These are phyloP conservation scores for Diachasmimorpha longicaudata DNA, from an alignment of 1,140 invertebrate genomes.

Conservation along the genomic window DNA sequence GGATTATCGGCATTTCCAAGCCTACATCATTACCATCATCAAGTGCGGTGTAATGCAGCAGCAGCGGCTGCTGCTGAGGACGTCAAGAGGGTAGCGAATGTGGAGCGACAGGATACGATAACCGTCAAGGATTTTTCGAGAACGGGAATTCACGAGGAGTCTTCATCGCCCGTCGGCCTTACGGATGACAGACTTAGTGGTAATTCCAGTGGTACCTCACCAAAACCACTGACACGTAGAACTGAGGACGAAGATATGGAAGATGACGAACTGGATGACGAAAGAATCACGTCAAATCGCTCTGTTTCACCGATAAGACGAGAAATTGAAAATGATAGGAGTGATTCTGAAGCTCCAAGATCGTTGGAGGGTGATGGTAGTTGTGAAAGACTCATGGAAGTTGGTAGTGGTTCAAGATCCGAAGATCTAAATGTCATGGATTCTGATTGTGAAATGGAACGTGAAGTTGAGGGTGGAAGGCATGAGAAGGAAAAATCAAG, in stretches of 20 bases:
- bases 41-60: constrained; percentile 11
- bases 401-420: constrained; percentile 52
- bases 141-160: constrained; percentile 46
- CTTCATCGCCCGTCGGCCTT: constrained; percentile 44
- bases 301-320: constrained; percentile 49
- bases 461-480: constrained; percentile 40
- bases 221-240: constrained; percentile 8
- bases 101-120: constrained; percentile 44
- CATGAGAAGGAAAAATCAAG: constrained; percentile 57
- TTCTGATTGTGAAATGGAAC: constrained; percentile 56
- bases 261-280: constrained; percentile 39
- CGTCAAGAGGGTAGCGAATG: background rate
- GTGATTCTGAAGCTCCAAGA: constrained; percentile 55
- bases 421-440: constrained; percentile 62
- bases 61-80: background rate
- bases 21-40: constrained; percentile 27
- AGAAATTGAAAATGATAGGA: constrained; percentile 53
- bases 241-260: constrained; percentile 14
- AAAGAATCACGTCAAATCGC: constrained; percentile 38
- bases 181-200: constrained; percentile 23
- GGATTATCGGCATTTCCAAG: constrained; percentile 27
- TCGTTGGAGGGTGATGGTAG: constrained; percentile 52
- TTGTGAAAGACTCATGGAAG: constrained; percentile 48
- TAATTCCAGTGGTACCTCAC: constrained; percentile 18
- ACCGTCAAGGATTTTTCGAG: constrained; percentile 56